Conservation (phyloP, 30 jellyfish, hydroid and myxozoan species). For the Mastigias papua region DNA sequence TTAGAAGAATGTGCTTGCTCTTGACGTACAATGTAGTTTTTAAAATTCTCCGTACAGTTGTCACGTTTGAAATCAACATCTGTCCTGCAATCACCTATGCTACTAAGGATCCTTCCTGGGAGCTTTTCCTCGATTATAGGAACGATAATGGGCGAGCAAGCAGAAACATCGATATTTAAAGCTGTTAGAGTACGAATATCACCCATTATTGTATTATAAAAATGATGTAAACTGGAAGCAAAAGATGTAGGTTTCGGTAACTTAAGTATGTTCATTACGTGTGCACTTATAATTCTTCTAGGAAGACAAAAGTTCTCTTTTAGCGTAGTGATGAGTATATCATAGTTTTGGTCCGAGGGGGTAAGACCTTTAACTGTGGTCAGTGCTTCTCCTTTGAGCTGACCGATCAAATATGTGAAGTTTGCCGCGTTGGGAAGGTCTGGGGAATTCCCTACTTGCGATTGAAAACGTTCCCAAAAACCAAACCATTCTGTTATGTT, state of each 20-base stretch:
- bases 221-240: slow-evolving; percentile 41
- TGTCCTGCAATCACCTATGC: not conserved
- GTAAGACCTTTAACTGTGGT: slow-evolving; percentile 42
- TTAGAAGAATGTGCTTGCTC: not conserved
- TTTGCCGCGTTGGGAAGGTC: slow-evolving; percentile 36
- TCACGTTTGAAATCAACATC: not conserved
- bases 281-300: not conserved
- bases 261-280: not conserved
- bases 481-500: slow-evolving; percentile 58
- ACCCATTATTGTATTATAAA: slow-evolving; percentile 50
- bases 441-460: slow-evolving; percentile 53
- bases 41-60: slow-evolving; percentile 18
- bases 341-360: slow-evolving; percentile 55
- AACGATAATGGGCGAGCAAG: slow-evolving; percentile 47
- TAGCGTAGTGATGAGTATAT: slow-evolving; percentile 11
- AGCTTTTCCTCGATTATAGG: slow-evolving; percentile 52
- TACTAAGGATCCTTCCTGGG: slow-evolving; percentile 51
- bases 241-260: slow-evolving; percentile 25
- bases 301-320: slow-evolving; percentile 41
- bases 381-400: slow-evolving; percentile 45
- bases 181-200: slow-evolving; percentile 55
- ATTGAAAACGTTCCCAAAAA: slow-evolving; percentile 62
- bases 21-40: slow-evolving; percentile 11
- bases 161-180: slow-evolving; percentile 30
- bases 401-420: slow-evolving; percentile 55